Evolutionary conservation across 2,797 vertebrate species (phyloP), one percentile per base, ranked within the genome.

Genomic region (Protosalanx chinensis): DNA sequence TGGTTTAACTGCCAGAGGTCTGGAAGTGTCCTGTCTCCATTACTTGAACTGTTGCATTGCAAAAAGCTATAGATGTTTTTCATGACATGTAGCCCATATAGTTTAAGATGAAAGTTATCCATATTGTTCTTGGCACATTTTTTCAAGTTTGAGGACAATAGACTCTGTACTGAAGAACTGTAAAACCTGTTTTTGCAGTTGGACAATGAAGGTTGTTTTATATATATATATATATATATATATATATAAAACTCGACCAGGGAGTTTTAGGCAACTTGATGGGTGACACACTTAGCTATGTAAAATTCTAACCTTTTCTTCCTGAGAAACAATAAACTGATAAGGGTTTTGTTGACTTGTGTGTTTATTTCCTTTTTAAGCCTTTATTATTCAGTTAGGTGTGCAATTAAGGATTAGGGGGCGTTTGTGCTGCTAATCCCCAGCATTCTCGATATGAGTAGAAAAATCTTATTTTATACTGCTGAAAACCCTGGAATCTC

Each of bases 21-120:
- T 77, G 84, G 87, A 91, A 89, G 85, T 90, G 85, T 88, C 88
- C 88, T 85, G 89, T 89, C 89, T 90, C 89, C 86, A 88, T 88
- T 91, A 91, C 90, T 91, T 91, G 90, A 91, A 91, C 86, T 89
- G 87, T 90, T 89, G 89, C 88, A 89, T 91, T 90, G 88, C 89
- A 87, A 80, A 46, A 68, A 90, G 85, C 88, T 88, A 91, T 89
- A 89, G 90, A 91, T 91, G 90, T 91, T 88, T 49, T 29, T 86
- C 84, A 81, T 87, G 87, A 91, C 89, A 88, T 83, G 85, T 89
- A 87, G 85, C 87, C 89, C 87, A 85, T 88, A 90, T 89, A 88
- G 90, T 88, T 90, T 88, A 89, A 88, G 82, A 87, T 86, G 87
- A 86, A 88, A 89, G 85, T 84, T 89, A 89, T 89, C 81, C 76